Evolutionary conservation across 2,113 vertebrate genomes (phyloP).

Genomic region (Rhinichthys klamathensis): DNA sequence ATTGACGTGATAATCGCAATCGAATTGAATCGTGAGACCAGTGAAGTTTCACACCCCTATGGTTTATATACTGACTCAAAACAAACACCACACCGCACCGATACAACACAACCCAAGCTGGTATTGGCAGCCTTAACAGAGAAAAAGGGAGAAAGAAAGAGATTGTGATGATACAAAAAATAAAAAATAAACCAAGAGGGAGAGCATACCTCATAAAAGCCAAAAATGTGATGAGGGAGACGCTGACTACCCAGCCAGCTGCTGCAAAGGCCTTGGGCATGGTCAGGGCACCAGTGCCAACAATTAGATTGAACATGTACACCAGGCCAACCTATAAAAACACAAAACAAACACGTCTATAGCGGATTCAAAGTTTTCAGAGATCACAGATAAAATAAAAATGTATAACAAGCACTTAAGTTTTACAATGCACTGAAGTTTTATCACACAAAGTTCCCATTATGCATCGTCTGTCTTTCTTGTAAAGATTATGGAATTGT

Average conservation of each 20-base stretch:
- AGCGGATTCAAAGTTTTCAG: background rate
- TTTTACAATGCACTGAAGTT: background rate
- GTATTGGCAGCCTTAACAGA: background rate
- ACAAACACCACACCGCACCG: background rate
- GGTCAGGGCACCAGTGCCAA: slow-evolving; percentile 93
- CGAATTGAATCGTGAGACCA: too few relatives aligned
- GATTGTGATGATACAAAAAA: background rate
- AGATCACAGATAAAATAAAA: background rate
- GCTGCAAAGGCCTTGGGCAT: slow-evolving; percentile 96
- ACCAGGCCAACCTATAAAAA: slow-evolving; percentile 89
- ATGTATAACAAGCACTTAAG: background rate
- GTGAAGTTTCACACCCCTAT: background rate
- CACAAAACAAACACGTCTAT: slow-evolving; percentile 26
- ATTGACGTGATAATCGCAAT: too few relatives aligned
- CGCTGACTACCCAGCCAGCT: slow-evolving; percentile 92
- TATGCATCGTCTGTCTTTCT: background rate
- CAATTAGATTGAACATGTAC: slow-evolving; percentile 99
- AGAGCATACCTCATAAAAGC: slow-evolving; percentile 92
- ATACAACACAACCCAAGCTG: background rate
- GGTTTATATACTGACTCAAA: background rate
- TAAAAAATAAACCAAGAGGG: background rate
- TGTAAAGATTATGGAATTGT: background rate
- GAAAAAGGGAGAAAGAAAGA: background rate
- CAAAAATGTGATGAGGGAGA: slow-evolving; percentile 87
- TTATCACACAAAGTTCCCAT: background rate